Conservation (phyloP, 2,888 invertebrate species). For the Lycocerus yunnanus region DNA sequence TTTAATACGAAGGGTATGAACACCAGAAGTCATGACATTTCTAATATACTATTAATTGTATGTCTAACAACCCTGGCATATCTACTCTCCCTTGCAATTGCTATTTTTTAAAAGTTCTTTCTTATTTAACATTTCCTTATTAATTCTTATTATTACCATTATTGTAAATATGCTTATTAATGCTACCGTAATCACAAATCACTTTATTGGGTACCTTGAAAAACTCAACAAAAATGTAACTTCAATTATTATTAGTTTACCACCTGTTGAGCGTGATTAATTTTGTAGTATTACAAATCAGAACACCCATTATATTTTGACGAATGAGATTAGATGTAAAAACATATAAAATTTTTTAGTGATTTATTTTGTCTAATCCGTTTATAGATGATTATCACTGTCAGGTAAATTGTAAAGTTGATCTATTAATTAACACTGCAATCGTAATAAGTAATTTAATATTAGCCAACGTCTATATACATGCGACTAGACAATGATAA, state of each 20-base stretch:
- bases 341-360: constrained; percentile 6
- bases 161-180: background rate
- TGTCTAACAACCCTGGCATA: background rate
- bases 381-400: constrained; percentile 17
- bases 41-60: no score
- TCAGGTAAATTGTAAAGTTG: constrained; percentile 3
- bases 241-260: constrained; percentile 12
- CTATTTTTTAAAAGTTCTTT: background rate
- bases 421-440: constrained; percentile 12
- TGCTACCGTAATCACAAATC: background rate
- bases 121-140: background rate
- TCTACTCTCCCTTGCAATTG: background rate
- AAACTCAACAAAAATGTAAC: constrained; percentile 3
- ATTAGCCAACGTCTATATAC: background rate
- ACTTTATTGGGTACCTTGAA: background rate
- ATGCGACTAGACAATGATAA: background rate
- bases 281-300: constrained; percentile 11
- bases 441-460: background rate
- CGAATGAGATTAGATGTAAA: constrained; percentile 6
- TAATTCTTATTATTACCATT: no score
- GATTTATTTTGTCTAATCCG: constrained; percentile 1
- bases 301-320: constrained; percentile 7
- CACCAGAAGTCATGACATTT: no score
- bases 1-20: no score
- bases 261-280: constrained; percentile 7